Conservation (phyloP, 2,888 invertebrate genomes). For the Cylindroiulus punctatus region DNA sequence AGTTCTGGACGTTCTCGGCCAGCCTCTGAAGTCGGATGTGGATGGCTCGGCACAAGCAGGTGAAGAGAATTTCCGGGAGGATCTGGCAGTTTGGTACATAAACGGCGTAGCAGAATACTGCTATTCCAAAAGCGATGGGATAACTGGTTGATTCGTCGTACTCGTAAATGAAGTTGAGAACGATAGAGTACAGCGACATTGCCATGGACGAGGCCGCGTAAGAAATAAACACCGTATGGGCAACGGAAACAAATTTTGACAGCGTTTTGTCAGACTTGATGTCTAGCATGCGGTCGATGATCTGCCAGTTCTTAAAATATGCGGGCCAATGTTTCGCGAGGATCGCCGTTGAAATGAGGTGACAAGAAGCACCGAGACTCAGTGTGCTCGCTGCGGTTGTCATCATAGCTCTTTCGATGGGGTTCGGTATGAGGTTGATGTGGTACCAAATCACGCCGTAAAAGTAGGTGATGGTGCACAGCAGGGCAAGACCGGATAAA, state of each 20-base stretch:
- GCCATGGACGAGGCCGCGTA: no score
- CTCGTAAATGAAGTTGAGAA: background rate
- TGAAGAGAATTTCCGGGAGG: background rate
- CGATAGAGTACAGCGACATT: background rate
- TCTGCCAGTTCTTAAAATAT: background rate
- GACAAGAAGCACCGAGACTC: background rate
- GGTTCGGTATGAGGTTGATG: background rate
- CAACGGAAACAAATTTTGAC: background rate
- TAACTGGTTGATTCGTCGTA: no score
- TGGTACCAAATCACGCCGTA: background rate
- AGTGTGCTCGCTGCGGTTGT: background rate
- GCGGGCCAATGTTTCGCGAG: conserved; percentile 11
- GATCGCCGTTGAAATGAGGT: background rate
- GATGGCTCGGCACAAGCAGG: background rate
- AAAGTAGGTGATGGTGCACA: background rate
- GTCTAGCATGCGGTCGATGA: background rate
- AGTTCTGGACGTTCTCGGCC: background rate
- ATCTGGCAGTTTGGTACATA: background rate
- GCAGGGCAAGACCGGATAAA: background rate
- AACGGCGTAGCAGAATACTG: background rate
- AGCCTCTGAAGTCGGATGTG: background rate
- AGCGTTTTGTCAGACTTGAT: background rate
- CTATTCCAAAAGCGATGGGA: background rate
- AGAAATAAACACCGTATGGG: no score
- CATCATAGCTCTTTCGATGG: background rate